These are phyloP conservation scores for Thamnophis elegans DNA, from an alignment of 2,797 vertebrate species.

Conservation along the genomic window DNA sequence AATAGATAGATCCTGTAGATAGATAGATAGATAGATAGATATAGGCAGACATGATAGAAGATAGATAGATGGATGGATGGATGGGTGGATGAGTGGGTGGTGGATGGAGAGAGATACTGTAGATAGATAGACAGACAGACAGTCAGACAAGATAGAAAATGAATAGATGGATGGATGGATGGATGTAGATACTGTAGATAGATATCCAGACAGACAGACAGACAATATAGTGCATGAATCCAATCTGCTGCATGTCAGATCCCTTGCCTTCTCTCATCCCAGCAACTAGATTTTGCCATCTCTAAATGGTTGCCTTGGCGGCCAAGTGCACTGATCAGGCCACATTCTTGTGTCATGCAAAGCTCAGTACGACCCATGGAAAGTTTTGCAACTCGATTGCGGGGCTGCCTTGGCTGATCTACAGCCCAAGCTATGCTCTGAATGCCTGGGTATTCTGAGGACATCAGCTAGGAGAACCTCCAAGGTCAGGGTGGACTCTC, in stretches of 20 bases:
- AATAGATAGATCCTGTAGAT: too few relatives aligned
- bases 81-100: too few relatives aligned
- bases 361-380: neutral
- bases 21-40: too few relatives aligned
- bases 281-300: neutral
- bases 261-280: neutral
- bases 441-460: constrained; percentile 6
- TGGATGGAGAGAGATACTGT: too few relatives aligned
- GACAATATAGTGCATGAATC: neutral
- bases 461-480: neutral
- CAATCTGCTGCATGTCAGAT: neutral
- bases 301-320: neutral
- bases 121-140: too few relatives aligned
- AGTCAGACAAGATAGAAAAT: too few relatives aligned
- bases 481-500: neutral
- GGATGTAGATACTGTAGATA: too few relatives aligned
- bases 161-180: too few relatives aligned
- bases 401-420: neutral
- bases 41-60: too few relatives aligned
- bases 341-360: neutral
- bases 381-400: neutral
- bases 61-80: neutral
- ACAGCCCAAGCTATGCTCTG: neutral
- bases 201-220: too few relatives aligned
- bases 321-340: neutral